A percentile compares a stretch with the other conserved stretches of the same genome.
Evolutionary conservation across 2,113 vertebrate species (phyloP).

Genomic region (Malaclemys terrapin): DNA sequence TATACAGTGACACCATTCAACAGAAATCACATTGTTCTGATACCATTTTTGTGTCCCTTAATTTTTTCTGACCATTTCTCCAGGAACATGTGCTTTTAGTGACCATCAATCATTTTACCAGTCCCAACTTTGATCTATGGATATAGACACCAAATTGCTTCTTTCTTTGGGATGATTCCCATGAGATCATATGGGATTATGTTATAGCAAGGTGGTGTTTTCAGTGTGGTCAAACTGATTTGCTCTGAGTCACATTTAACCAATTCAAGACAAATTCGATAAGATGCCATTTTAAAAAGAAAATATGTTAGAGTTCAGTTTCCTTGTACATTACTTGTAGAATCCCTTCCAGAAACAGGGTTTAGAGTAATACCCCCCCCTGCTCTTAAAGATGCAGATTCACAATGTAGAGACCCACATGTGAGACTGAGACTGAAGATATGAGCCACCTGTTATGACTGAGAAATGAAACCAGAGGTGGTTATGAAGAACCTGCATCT

Average conservation of each 20-base stretch:
- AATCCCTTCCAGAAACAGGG: background rate
- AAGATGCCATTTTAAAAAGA: background rate
- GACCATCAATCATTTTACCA: background rate
- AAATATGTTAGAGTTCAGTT: background rate
- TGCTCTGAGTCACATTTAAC: background rate
- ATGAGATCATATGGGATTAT: background rate
- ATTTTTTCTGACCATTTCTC: background rate
- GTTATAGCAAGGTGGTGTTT: background rate
- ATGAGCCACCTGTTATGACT: background rate
- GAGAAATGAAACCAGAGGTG: background rate
- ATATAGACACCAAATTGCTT: background rate
- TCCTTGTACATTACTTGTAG: background rate
- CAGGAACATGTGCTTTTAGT: background rate
- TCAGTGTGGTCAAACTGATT: background rate
- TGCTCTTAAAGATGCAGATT: background rate
- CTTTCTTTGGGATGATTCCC: background rate
- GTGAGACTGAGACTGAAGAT: fast-evolving
- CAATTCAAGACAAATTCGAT: background rate
- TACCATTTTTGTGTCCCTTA: background rate
- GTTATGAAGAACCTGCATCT: background rate
- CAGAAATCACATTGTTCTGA: background rate
- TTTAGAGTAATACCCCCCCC: fast-evolving
- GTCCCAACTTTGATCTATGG: background rate
- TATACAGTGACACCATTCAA: background rate
- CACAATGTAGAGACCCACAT: background rate